Evolutionary conservation across 2,113 vertebrate genomes (phyloP).

Genomic region (Cryptotis parvus): DNA sequence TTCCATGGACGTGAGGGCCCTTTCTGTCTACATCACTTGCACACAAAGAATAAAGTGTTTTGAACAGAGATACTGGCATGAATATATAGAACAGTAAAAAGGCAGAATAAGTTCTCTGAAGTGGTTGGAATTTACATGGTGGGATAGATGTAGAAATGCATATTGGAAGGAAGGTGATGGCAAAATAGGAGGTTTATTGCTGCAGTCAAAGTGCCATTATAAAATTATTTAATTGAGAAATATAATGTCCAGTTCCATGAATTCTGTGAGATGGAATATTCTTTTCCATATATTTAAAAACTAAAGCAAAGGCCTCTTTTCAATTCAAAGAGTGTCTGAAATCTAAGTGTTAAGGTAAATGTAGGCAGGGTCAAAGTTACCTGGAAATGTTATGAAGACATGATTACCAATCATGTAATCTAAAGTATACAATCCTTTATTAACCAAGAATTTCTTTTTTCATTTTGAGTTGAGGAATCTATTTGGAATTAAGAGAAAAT

Average conservation of each 20-base stretch:
- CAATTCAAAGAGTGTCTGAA: background rate
- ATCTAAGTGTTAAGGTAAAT: background rate
- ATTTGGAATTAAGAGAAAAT: background rate
- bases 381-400: background rate
- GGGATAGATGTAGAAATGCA: background rate
- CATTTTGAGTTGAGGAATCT: slow-evolving; percentile 30
- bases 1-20: no score
- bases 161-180: no score
- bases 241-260: background rate
- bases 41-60: background rate
- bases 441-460: background rate
- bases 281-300: background rate
- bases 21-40: no score
- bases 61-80: background rate
- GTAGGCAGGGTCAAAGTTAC: background rate
- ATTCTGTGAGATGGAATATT: background rate
- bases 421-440: no score
- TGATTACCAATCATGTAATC: no score
- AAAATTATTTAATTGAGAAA: background rate
- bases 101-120: background rate
- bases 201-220: background rate
- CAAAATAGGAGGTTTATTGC: background rate
- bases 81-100: background rate
- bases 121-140: background rate
- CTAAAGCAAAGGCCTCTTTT: background rate